A percentile compares a stretch with the other conserved stretches of the same genome.
These are phyloP conservation scores for Aplocera efformata DNA, from an alignment of 2,888 invertebrate genomes.

Conservation along the genomic window DNA sequence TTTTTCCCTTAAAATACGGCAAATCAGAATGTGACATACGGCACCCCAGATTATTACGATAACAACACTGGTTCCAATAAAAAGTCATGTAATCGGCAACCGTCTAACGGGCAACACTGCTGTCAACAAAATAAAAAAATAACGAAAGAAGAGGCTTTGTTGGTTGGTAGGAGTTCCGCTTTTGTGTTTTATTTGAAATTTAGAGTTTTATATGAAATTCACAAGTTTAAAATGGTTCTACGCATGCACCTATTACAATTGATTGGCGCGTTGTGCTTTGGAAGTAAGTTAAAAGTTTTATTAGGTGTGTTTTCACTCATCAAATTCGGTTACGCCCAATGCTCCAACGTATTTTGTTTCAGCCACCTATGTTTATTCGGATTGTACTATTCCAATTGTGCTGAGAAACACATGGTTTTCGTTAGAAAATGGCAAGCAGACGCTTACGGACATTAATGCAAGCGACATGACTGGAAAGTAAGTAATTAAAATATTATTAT, in stretches of 20 bases:
- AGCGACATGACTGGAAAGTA: conserved; percentile 86
- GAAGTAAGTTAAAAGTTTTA: conserved; percentile 34
- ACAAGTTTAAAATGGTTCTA: conserved; percentile 39
- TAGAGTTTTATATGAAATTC: too few species aligned
- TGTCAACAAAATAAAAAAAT: too few species aligned
- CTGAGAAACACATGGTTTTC: conserved; percentile 95
- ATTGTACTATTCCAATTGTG: conserved; percentile 88
- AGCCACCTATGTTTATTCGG: conserved; percentile 55
- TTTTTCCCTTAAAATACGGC: too few species aligned
- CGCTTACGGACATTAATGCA: conserved; percentile 90
- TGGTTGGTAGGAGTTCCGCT: too few species aligned
- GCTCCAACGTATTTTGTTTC: conserved; percentile 30
- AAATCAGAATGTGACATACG: too few species aligned
- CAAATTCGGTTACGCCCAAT: conserved; percentile 58
- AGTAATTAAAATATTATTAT: conserved; percentile 21
- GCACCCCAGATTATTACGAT: too few species aligned
- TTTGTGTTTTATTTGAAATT: too few species aligned
- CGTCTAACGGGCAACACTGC: too few species aligned
- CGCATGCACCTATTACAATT: conserved; percentile 27
- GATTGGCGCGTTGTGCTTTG: conserved; percentile 33
- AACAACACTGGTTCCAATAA: too few species aligned
- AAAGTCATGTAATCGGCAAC: too few species aligned
- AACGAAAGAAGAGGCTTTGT: too few species aligned
- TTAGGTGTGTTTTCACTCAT: conserved; percentile 22
- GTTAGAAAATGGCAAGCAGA: conserved; percentile 92